A percentile compares a stretch with the other conserved stretches of the same genome.
These are phyloP conservation scores for Petroica traversi DNA, from an alignment of 2,113 vertebrate genomes.

Conservation along the genomic window DNA sequence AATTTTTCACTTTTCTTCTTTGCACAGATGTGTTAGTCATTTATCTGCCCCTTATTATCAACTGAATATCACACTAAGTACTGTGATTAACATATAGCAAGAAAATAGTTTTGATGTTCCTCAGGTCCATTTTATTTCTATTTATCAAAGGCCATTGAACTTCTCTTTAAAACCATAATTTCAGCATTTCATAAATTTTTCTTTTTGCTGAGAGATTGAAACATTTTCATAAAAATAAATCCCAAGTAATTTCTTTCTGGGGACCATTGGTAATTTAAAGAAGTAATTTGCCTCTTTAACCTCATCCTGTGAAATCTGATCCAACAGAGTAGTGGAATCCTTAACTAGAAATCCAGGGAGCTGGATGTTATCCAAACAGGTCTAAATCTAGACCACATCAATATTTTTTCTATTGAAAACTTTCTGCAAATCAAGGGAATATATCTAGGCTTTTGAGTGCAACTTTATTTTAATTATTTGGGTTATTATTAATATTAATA, in stretches of 20 bases:
- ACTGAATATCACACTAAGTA: neutral
- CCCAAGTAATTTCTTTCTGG: neutral
- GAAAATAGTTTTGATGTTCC: neutral
- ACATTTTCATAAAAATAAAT: neutral
- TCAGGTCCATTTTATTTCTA: neutral
- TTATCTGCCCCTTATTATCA: neutral
- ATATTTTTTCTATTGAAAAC: neutral
- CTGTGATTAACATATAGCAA: neutral
- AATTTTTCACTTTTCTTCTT: neutral
- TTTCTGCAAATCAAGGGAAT: neutral
- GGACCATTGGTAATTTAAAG: neutral
- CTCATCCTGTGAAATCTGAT: slow-evolving; percentile 13
- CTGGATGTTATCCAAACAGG: neutral
- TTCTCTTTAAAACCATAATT: neutral
- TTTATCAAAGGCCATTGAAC: neutral
- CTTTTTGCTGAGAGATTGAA: neutral
- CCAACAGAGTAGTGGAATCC: neutral
- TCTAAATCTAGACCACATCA: neutral
- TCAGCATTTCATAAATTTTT: neutral
- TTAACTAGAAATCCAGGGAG: slow-evolving; percentile 2
- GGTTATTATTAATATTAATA: neutral
- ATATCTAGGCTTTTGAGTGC: neutral
- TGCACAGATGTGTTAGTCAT: neutral
- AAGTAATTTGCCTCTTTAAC: slow-evolving; percentile 11
- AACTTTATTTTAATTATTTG: neutral